Conservation (phyloP, 2,113 vertebrate genomes). For the Empidonax traillii region DNA sequence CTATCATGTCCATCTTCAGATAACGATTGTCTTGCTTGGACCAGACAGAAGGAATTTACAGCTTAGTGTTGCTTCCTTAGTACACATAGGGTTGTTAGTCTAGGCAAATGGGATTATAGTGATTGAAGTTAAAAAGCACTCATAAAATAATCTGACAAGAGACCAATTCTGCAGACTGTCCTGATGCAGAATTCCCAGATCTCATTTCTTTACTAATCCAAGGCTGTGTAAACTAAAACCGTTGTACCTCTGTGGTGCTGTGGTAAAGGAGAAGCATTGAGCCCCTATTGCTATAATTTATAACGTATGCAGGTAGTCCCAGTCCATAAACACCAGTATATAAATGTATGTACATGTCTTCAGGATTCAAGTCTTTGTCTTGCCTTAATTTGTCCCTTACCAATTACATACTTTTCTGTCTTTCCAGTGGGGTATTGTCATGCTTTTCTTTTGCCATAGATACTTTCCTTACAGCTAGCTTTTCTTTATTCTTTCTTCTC, state of each 20-base stretch:
- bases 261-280: neutral
- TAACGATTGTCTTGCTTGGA: neutral
- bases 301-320: neutral
- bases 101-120: slow-evolving; percentile 17
- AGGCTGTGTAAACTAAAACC: neutral
- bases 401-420: neutral
- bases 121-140: slow-evolving; percentile 36
- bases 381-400: neutral
- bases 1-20: neutral
- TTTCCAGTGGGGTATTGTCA: neutral
- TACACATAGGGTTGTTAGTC: neutral
- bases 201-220: neutral
- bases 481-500: neutral
- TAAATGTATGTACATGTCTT: neutral
- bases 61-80: neutral
- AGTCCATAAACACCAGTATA: neutral
- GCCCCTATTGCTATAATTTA: neutral
- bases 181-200: neutral
- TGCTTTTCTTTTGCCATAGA: neutral
- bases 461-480: neutral
- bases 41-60: slow-evolving; percentile 19
- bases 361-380: neutral
- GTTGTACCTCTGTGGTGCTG: neutral
- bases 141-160: neutral
- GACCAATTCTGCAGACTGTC: neutral